Base-by-base conservation (phyloP, 2,113 vertebrate genomes). In the Bubo scandiacus region DNA sequence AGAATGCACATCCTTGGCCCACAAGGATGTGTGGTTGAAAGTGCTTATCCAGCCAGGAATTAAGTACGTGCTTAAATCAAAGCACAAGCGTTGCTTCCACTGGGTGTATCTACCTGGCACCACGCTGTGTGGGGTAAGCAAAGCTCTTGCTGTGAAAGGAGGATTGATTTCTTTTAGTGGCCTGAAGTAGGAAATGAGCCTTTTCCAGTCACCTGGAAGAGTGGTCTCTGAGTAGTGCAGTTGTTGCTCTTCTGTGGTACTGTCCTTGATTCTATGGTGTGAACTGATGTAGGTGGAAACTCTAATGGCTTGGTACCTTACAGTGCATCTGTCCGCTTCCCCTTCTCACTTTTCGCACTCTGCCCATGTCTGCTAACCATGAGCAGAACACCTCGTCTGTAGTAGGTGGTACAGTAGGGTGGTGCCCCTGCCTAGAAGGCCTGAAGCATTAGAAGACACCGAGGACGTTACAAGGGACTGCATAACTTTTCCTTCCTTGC, bases 1-100 rank as follows among this genome's bases (percentile, higher is more conserved):
- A 88, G 85, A 92, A 93, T 38, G 51, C 66, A 83, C 78, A 88
- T 86, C 55, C 59, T 23, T 91, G 67, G 22, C 45, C 57, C 36
- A 61, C 21, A 49, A 47, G 21, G n/a, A 68, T 49, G 29, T 40
- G 9, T 55, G 49, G 45, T 21, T 92, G 15, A n/a, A 92, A 78
- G 57, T 92, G 52, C 73, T 75, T 68, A 74, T 81, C 38, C 81
- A 84, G 32, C 22, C 5, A 23, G 59, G 58, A 88, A 22, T 81
- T 74, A 86, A 81, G 71, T 25, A 68, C 0, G 0, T 36, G 26
- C 58, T 80, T 85, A 65, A 79, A 82, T 82, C 29, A 42, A 15
- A 68, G 67, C 58, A 68, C 29, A 68, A 49, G 58, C 1, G 0
- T 68, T 77, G 34, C 34, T 82, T 85, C 71, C 23, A 2, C 20